phyloP scores from a whole-genome alignment of 2,113 vertebrate species.

The Leucopsar rothschildi region DNA sequence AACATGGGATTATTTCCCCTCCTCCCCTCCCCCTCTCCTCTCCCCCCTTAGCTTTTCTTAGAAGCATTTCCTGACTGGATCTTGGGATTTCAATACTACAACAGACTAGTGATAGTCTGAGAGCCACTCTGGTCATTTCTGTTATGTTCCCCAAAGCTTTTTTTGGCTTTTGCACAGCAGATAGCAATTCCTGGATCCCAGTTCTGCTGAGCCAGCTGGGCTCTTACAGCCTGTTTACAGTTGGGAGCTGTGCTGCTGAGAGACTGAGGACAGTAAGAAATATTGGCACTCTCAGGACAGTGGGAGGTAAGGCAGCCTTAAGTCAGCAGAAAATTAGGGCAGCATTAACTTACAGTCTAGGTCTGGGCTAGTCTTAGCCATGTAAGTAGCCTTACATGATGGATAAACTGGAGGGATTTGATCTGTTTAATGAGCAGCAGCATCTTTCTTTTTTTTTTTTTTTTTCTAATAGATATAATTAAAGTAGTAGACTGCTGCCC shows the following conservation, averaged over 20 bases:
- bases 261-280: slow-evolving; percentile 44
- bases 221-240: slow-evolving; percentile 32
- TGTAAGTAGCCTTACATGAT: slow-evolving; percentile 30
- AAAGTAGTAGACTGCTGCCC: not conserved
- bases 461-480: not conserved
- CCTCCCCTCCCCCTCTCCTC: too few species aligned
- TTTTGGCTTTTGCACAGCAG: slow-evolving; percentile 15
- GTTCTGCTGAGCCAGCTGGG: slow-evolving; percentile 51
- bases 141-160: not conserved
- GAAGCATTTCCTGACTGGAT: not conserved
- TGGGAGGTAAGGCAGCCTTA: slow-evolving; percentile 14
- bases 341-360: not conserved
- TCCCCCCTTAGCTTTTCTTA: not conserved
- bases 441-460: not conserved
- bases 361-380: slow-evolving; percentile 22
- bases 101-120: not conserved
- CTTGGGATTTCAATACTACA: not conserved
- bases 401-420: slow-evolving; percentile 32
- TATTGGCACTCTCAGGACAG: not conserved
- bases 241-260: slow-evolving; percentile 12
- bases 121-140: not conserved
- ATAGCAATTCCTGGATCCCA: slow-evolving; percentile 20
- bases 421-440: not conserved
- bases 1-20: not conserved
- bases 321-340: slow-evolving; percentile 26